Percentiles rank a stretch among this genome's conserved stretches.
phyloP scores from a whole-genome alignment of 2,113 vertebrate species.

The Phyllostomus discolor region DNA sequence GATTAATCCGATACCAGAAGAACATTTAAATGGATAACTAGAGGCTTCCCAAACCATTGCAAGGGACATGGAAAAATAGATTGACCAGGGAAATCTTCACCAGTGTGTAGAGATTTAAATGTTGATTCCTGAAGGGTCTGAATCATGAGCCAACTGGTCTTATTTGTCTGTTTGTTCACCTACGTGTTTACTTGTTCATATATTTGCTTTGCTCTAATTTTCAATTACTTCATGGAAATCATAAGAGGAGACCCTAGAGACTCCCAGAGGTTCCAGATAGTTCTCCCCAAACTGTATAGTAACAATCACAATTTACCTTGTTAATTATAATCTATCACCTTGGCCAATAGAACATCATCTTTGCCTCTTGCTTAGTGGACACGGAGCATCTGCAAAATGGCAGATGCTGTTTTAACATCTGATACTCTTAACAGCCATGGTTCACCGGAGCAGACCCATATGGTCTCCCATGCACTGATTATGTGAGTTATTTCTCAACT shows the following conservation, averaged over 20 bases:
- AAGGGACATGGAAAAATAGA: background rate
- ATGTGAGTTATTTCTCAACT: background rate
- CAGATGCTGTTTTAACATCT: background rate
- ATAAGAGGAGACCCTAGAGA: background rate
- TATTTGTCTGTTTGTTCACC: background rate
- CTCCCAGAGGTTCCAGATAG: background rate
- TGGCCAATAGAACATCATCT: background rate
- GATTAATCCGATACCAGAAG: background rate
- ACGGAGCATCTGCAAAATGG: background rate
- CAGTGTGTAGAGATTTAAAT: background rate
- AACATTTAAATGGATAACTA: background rate
- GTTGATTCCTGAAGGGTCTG: background rate
- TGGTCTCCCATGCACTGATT: background rate
- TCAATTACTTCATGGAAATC: background rate
- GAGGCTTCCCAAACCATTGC: background rate
- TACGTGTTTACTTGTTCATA: background rate
- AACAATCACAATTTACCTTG: background rate
- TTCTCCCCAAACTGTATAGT: background rate
- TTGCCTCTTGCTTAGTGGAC: background rate
- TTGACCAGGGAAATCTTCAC: background rate
- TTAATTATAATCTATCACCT: background rate
- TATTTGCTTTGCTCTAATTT: background rate
- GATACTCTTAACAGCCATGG: background rate
- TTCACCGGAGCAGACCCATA: accelerated
- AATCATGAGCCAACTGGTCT: background rate